Percentiles rank a stretch among this genome's conserved stretches.
phyloP scores from a whole-genome alignment of 2,113 vertebrate genomes.

The Pelecanoides urinatrix region DNA sequence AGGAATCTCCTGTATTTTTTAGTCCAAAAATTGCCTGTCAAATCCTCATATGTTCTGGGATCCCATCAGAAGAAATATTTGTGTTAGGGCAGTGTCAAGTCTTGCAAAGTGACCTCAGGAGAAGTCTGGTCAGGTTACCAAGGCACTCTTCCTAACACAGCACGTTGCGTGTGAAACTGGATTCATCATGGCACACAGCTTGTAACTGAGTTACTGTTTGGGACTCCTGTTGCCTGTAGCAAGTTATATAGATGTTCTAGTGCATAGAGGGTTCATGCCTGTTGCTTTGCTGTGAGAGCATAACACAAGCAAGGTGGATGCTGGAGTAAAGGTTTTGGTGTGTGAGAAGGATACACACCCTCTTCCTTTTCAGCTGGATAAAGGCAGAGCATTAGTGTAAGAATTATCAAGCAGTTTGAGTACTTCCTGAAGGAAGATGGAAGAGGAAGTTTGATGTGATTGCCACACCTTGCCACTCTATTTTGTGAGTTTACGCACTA shows the following conservation, averaged over 20 bases:
- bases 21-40: background rate
- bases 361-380: background rate
- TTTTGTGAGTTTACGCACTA: background rate
- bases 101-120: background rate
- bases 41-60: background rate
- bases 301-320: background rate
- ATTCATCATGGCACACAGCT: rapidly evolving
- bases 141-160: background rate
- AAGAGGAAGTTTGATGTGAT: background rate
- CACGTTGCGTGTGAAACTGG: background rate
- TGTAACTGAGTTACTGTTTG: background rate
- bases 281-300: background rate
- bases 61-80: background rate
- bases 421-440: background rate
- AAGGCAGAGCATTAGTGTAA: background rate
- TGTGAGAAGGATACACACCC: background rate
- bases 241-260: background rate
- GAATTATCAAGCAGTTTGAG: background rate
- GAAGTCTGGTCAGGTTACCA: background rate
- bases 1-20: background rate
- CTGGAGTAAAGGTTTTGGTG: background rate
- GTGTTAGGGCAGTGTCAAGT: background rate
- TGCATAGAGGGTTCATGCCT: background rate
- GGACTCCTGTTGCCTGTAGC: background rate
- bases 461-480: background rate